Base-by-base conservation (phyloP, 2,113 vertebrate species). In the Platysternon megacephalum region DNA sequence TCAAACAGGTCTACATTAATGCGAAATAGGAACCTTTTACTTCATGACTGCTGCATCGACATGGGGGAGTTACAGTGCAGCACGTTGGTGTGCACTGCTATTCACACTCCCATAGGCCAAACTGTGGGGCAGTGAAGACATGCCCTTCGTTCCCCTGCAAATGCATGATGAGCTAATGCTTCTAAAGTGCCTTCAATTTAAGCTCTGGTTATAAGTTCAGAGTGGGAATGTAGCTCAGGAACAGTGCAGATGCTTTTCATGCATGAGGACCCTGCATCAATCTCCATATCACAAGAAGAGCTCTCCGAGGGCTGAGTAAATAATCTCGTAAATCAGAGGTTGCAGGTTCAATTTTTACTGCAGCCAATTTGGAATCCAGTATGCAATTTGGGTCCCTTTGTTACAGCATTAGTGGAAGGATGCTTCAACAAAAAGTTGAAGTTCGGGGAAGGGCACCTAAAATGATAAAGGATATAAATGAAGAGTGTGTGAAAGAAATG, bases 251-350 rank as follows among this genome's bases (percentile, higher is more conserved):
- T 97, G 84, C 87, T 97, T 97, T 91, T 22, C 83, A 92, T 87
- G 95, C 91, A 84, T 8, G 87, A 93, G 87, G 91, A 76, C 0
- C 0, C 11, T 3, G 85, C 46, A 22, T 92, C 95, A 90, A 3
- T 91, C 91, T 83, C 46, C 13, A 55, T 82, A 68, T 93, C 91
- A 95, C 93, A 90, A 46, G 85, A 55, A 90, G 81, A 81, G 93
- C 79, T 97, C 96, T 87, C 97, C 3, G 26, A 94, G 79, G 95
- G 29, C 91, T 46, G 35, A 89, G 51, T 87, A 95, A 95, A 12
- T 85, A 93, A 90, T 93, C 93, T 96, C 95, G 95, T 96, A 94
- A 97, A 96, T 97, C 95, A 95, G 12, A 39, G 68, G 1, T 4
- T 91, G 94, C 85, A 91, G 82, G 42, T 85, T 97, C 85, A 91